phyloP scores from a whole-genome alignment of 1,140 invertebrate species.

The Dendrolimus punctatus region DNA sequence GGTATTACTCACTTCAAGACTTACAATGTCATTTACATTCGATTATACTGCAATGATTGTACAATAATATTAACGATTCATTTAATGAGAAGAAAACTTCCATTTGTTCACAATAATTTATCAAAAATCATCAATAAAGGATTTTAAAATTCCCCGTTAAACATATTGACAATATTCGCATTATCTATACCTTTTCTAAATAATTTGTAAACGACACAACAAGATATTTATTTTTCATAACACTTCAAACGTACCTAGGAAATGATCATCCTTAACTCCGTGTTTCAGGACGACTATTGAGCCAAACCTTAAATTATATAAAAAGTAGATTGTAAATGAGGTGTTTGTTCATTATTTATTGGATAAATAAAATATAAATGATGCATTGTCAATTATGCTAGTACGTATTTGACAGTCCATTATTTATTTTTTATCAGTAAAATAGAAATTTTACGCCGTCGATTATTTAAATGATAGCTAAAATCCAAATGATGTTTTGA shows the following conservation, averaged over 20 bases:
- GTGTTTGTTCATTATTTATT: too few relatives aligned
- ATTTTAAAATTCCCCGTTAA: slow-evolving; percentile 34
- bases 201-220: slow-evolving; percentile 64
- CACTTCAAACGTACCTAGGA: slow-evolving; percentile 48
- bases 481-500: too few relatives aligned
- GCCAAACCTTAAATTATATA: too few relatives aligned
- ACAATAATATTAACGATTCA: slow-evolving; percentile 59
- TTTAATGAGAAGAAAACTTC: slow-evolving; percentile 57
- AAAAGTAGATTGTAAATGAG: too few relatives aligned
- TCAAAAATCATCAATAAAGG: slow-evolving; percentile 43
- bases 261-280: slow-evolving; percentile 36
- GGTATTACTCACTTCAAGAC: slow-evolving; percentile 49
- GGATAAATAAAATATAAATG: too few relatives aligned
- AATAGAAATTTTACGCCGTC: too few relatives aligned
- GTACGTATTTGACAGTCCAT: too few relatives aligned
- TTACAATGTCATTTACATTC: slow-evolving; percentile 47
- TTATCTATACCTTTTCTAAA: slow-evolving; percentile 55
- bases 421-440: too few relatives aligned
- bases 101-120: slow-evolving; percentile 58
- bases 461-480: too few relatives aligned
- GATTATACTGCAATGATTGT: slow-evolving; percentile 56
- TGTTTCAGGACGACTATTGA: slow-evolving; percentile 43
- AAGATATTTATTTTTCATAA: slow-evolving; percentile 48
- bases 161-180: slow-evolving; percentile 41
- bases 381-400: too few relatives aligned